Evolutionary conservation across 92 coral and sea anemone genomes (phyloP).

Genomic region (Isaurus tuberculatus): DNA sequence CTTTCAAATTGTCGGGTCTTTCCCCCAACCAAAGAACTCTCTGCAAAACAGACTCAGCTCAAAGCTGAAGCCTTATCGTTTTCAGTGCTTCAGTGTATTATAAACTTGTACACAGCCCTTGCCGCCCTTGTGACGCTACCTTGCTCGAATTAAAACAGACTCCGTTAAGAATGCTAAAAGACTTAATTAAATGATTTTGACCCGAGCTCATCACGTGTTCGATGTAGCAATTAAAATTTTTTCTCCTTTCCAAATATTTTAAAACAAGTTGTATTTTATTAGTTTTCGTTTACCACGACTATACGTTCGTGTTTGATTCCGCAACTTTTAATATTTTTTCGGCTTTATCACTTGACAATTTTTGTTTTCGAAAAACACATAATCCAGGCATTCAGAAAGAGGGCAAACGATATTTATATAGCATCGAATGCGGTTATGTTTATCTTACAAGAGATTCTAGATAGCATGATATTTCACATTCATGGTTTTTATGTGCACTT

Average conservation of each 20-base stretch:
- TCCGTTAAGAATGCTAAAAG: neutral
- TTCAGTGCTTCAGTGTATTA: conserved; percentile 27
- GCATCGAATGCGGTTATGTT: neutral
- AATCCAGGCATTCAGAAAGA: neutral
- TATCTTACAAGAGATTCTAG: neutral
- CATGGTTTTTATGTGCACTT: neutral
- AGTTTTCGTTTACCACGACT: neutral
- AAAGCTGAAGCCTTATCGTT: conserved; percentile 6
- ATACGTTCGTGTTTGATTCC: neutral
- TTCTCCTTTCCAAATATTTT: neutral
- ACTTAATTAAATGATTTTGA: neutral
- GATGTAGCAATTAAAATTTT: neutral
- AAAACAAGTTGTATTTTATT: neutral
- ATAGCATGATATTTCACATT: neutral
- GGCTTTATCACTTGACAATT: neutral
- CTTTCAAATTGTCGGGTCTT: neutral
- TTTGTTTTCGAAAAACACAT: neutral
- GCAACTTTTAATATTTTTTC: neutral
- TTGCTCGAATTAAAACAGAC: neutral
- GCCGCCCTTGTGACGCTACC: neutral
- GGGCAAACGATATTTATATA: neutral
- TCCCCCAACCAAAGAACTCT: neutral
- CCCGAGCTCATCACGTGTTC: neutral
- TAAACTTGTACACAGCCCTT: neutral
- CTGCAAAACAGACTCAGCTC: conserved; percentile 9